Conservation (phyloP, 2,113 vertebrate species). For the Uria aalge region DNA sequence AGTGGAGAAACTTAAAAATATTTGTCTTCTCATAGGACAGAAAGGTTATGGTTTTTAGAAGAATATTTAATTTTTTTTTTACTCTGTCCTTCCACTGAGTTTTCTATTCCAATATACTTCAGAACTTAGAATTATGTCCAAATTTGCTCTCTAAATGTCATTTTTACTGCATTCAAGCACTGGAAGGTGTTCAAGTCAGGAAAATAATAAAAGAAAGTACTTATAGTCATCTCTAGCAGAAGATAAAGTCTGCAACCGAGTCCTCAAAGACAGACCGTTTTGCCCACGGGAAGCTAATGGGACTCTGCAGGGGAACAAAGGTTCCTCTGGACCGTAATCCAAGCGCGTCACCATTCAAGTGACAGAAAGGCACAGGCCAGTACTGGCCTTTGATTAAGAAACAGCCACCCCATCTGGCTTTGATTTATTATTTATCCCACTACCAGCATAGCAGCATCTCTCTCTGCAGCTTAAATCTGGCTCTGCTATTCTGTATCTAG, state of each 20-base stretch:
- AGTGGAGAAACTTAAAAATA: neutral
- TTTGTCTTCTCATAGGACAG: neutral
- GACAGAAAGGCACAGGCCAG: neutral
- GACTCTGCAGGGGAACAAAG: neutral
- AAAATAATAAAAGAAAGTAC: neutral
- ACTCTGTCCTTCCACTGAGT: neutral
- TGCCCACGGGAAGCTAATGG: neutral
- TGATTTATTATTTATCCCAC: neutral
- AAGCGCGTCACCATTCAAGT: neutral
- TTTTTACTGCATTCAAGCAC: neutral
- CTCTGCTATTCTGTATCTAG: neutral
- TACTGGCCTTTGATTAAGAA: neutral
- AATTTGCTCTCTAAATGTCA: conserved; percentile 40
- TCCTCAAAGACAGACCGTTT: neutral
- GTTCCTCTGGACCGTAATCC: neutral
- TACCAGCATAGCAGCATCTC: neutral
- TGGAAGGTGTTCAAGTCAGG: conserved; percentile 11
- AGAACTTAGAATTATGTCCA: neutral
- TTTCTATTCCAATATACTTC: neutral
- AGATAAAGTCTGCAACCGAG: neutral
- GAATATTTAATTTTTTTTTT: neutral
- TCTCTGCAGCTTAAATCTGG: neutral
- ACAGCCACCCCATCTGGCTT: neutral
- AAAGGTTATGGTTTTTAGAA: neutral
- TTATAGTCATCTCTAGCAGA: neutral